Conservation (phyloP, 2,113 vertebrate genomes). For the Noctilio leporinus region DNA sequence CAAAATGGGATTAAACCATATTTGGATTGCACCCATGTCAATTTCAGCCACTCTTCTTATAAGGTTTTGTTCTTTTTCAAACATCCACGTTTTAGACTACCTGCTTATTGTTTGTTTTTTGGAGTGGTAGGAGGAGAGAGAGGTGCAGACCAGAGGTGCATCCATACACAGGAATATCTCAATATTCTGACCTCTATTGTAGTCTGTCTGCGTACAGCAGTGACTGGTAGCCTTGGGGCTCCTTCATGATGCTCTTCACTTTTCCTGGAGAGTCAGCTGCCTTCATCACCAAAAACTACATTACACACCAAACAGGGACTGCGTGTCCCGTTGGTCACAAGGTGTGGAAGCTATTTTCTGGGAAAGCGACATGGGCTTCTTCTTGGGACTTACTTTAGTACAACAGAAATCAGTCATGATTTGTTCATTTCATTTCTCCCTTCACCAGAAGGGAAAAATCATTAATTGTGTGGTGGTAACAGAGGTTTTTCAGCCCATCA, state of each 20-base stretch:
- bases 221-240: background rate
- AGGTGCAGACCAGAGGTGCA: background rate
- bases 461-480: background rate
- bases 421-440: constrained; percentile 7
- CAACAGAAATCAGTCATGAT: background rate
- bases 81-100: background rate
- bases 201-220: background rate
- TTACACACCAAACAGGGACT: background rate
- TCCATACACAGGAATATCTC: background rate
- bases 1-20: background rate
- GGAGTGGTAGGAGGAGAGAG: fast-evolving
- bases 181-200: background rate
- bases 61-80: background rate
- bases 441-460: background rate
- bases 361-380: background rate
- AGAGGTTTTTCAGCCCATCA: background rate
- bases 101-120: fast-evolving
- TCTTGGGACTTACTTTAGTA: background rate
- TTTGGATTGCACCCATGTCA: background rate
- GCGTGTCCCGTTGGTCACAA: background rate
- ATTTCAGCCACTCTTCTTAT: background rate
- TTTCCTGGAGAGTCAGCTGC: too few species aligned
- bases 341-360: background rate
- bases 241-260: background rate
- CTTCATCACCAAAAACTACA: background rate